Base-by-base conservation (phyloP, 2,797 vertebrate species). In the Kryptopterus vitreolus region DNA sequence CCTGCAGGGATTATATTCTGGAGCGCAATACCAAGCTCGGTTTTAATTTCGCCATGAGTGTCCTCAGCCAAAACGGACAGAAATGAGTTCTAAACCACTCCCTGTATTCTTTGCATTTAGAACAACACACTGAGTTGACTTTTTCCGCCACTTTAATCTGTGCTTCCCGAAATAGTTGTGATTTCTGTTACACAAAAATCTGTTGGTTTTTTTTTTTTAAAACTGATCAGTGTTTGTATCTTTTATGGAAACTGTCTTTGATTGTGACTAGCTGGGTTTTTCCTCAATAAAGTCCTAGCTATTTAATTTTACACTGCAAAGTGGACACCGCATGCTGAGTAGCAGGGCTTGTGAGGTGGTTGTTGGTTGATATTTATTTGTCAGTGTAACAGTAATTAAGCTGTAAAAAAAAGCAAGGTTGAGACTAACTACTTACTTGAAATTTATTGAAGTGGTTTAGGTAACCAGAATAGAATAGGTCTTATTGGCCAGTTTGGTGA, bases 301-400 rank as follows among this genome's bases (percentile, higher is more conserved):
- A 33, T 73, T 29, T 78, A 4, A 62, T 48, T 55, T 61, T 73
- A 58, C 48, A 79, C 57, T 46, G n/a, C 70, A 24, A 76, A 69
- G 58, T 77, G 74, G 58, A 62, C 46, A 63, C 48, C 4, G 75
- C 80, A 81, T 81, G 80, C 46, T 63, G 33, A 76, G 58, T 57
- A 81, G 66, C 50, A 46, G 66, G 35, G 48, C 48, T 81, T 72
- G 43, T 55, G 55, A 71, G n/a, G 20, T 70, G 55, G 43, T 62
- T 77, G 80, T 81, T 81, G 65, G 73, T 81, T 29, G 62, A 29
- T 15, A 62, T 58, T 43, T 70, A 33, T 46, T 69, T 76, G 22
- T 62, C 20, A 52, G 63, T 57, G 43, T 61, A 52, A 77, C 46
- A 61, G 43, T 33, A n/a, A 53, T 70, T 65, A 29, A 52, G 24